Evolutionary conservation across 2,113 vertebrate genomes (phyloP).

Genomic region (Prunella himalayana): DNA sequence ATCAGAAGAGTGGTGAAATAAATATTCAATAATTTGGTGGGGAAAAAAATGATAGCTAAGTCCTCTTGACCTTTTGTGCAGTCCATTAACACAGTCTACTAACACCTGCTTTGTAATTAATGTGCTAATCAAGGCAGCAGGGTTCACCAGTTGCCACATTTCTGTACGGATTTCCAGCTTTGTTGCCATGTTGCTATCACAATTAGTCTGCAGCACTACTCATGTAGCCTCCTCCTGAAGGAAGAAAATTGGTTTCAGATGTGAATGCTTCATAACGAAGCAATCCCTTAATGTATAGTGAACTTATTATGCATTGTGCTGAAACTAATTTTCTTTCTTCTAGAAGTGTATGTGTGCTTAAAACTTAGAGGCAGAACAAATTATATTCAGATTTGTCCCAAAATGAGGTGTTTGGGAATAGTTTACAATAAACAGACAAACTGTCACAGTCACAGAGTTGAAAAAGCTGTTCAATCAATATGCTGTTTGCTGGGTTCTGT

Average conservation of each 20-base stretch:
- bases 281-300: conserved; percentile 53
- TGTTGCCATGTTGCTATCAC: conserved; percentile 43
- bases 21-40: conserved; percentile 65
- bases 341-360: conserved; percentile 15
- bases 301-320: conserved; percentile 48
- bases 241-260: conserved; percentile 75
- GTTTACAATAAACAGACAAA: background rate
- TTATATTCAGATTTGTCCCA: background rate
- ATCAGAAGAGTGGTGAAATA: conserved; percentile 62
- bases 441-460: background rate
- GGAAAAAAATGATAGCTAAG: conserved; percentile 56
- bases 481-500: background rate
- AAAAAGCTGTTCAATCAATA: background rate
- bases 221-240: conserved; percentile 68
- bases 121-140: conserved; percentile 72
- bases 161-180: background rate
- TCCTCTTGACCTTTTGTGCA: conserved; percentile 73
- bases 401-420: conserved; percentile 5
- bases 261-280: conserved; percentile 65
- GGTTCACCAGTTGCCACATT: conserved; percentile 34
- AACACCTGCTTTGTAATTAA: conserved; percentile 79
- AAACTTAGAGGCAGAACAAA: conserved; percentile 48
- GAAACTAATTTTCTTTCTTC: conserved; percentile 51
- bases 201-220: conserved; percentile 66
- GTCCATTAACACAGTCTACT: conserved; percentile 65